Evolutionary conservation across 1,140 invertebrate genomes (phyloP).

Genomic region (Aphaenogaster rudis): DNA sequence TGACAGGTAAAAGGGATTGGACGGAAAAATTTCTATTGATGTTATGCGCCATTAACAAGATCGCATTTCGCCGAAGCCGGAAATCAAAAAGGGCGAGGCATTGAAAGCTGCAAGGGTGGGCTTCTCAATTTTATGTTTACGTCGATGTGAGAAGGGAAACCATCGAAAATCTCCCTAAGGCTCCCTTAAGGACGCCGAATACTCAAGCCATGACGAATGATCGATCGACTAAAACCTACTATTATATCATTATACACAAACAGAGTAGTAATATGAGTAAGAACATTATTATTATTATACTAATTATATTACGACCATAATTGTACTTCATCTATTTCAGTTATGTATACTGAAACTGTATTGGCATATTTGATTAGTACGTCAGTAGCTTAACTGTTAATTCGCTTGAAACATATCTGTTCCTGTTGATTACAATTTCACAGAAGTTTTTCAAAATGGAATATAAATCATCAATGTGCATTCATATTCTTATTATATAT

Average conservation of each 20-base stretch:
- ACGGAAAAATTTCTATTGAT: slow-evolving; percentile 77
- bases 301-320: slow-evolving; percentile 11
- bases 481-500: background rate
- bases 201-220: background rate
- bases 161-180: slow-evolving; percentile 46
- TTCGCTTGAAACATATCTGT: background rate
- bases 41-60: slow-evolving; percentile 83
- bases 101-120: slow-evolving; percentile 67
- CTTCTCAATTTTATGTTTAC: slow-evolving; percentile 62
- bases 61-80: slow-evolving; percentile 80
- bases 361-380: background rate
- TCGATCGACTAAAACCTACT: slow-evolving; percentile 11
- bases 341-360: background rate
- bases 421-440: background rate
- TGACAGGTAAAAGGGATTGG: slow-evolving; percentile 66
- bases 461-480: slow-evolving; percentile 4
- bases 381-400: slow-evolving; percentile 1
- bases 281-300: slow-evolving; percentile 22
- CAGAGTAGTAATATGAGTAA: background rate
- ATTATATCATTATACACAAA: background rate
- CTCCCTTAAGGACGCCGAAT: background rate
- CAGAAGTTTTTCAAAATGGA: background rate
- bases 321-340: background rate
- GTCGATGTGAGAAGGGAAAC: slow-evolving; percentile 49
- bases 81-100: slow-evolving; percentile 79